Evolutionary conservation across 2,113 vertebrate species (phyloP).

Genomic region (Ariopsis seemanni): DNA sequence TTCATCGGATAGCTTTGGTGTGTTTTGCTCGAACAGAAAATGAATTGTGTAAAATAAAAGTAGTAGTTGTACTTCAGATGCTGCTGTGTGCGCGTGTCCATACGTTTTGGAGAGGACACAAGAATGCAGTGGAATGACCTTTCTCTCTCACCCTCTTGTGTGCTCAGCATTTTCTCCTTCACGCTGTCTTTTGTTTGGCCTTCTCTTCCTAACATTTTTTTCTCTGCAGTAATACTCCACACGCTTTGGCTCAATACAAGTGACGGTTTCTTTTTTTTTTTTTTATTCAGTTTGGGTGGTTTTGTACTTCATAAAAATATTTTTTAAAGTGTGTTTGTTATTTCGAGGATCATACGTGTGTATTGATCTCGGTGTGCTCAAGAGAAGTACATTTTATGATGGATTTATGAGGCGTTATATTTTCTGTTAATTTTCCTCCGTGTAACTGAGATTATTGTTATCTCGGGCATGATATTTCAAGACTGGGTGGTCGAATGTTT

Average conservation of each 20-base stretch:
- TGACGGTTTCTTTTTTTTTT: not conserved
- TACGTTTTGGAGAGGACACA: constrained; percentile 34
- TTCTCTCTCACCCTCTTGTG: constrained; percentile 24
- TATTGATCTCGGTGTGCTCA: not conserved
- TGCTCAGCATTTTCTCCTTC: not conserved
- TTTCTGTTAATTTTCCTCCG: not conserved
- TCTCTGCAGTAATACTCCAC: not conserved
- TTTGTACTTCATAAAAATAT: not conserved
- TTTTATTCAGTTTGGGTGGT: not conserved
- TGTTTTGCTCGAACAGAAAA: not conserved
- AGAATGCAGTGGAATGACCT: constrained; percentile 49
- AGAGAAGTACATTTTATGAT: not conserved
- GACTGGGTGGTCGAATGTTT: not conserved
- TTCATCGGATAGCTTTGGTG: not conserved
- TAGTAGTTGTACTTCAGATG: not conserved
- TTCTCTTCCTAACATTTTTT: not conserved
- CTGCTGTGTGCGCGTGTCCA: not conserved
- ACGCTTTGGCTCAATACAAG: not conserved
- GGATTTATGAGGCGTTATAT: not conserved
- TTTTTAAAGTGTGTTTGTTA: not conserved
- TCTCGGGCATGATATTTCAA: not conserved
- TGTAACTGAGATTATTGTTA: not conserved
- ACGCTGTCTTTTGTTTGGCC: not conserved
- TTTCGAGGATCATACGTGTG: not conserved
- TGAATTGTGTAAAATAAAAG: not conserved